Base-by-base conservation (phyloP, 2,113 vertebrate genomes). In the Perca fluviatilis region DNA sequence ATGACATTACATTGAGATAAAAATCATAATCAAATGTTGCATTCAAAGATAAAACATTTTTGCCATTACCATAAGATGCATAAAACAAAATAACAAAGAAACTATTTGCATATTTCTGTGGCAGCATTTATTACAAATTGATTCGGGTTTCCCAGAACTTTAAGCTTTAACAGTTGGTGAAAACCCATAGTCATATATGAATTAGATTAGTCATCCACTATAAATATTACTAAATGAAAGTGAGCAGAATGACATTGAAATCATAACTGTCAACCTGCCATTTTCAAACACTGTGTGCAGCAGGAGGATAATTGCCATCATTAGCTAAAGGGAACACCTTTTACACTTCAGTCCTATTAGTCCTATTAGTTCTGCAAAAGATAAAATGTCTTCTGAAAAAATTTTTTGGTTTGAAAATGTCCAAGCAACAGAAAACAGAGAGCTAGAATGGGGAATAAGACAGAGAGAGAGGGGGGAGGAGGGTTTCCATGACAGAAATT, bases 191-290 rank as follows among this genome's bases (percentile, higher is more conserved):
- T 89, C 86, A 89, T 85, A 71, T 50, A 66, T 63, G 68, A 85
- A 83, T 86, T 25, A 77, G 51, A 85, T 88, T 85, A 83, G 80
- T 92, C 90, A 92, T 74, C 78, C 61, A 78, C 67, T 76, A 74
- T 88, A 74, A 81, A 81, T 84, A 85, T 89, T 82, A 89, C 77
- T 86, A 77, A 76, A 76, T 88, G 84, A 91, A 90, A 90, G 81
- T 84, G 36, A 90, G 63, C 65, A 82, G 27, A 82, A 80, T 74
- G 70, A 85, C 13, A 9, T 30, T 78, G 30, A 74, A 77, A 74
- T 79, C 51, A 51, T 57, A 87, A 87, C 87, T 5, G 77, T 82
- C 74, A 86, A 23, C 58, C 65, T 83, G 75, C n/a, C 63, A 74
- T 62, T 78, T 61, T 64, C 33, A 65, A n/a, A 75, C 58, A 16